Evolutionary conservation across 2,797 vertebrate species (phyloP).

Genomic region (Pantherophis vulpinus): DNA sequence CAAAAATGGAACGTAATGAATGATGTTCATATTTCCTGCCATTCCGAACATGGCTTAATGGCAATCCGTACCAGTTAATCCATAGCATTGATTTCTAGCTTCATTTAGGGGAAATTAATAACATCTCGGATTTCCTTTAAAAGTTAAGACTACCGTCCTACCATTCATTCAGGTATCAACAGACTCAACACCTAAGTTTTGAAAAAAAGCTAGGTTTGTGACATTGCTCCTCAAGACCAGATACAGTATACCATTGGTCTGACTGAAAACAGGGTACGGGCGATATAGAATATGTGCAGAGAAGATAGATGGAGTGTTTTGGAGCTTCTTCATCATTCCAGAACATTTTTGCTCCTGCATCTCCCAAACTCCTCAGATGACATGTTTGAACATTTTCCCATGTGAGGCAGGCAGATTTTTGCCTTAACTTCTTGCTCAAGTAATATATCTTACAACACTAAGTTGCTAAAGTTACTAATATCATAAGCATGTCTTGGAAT

Average conservation of each 20-base stretch:
- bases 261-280: neutral
- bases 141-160: neutral
- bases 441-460: neutral
- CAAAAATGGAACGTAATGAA: neutral
- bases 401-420: neutral
- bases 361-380: neutral
- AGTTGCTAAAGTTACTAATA: neutral
- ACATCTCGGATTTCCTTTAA: neutral
- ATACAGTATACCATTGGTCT: too few relatives aligned
- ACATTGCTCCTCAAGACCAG: neutral
- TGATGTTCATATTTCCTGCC: conserved; percentile 3
- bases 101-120: neutral
- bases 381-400: neutral
- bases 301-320: neutral
- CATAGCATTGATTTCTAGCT: neutral
- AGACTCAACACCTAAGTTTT: neutral
- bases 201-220: too few relatives aligned
- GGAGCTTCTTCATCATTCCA: neutral
- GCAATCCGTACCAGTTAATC: neutral
- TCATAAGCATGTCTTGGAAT: neutral
- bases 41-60: conserved; percentile 9
- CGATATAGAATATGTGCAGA: neutral
- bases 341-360: neutral
- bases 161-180: neutral
- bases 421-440: neutral